Percentiles rank a stretch among this genome's conserved stretches.
Evolutionary conservation across 2,797 vertebrate species (phyloP).

Genomic region (Lerista edwardsae): DNA sequence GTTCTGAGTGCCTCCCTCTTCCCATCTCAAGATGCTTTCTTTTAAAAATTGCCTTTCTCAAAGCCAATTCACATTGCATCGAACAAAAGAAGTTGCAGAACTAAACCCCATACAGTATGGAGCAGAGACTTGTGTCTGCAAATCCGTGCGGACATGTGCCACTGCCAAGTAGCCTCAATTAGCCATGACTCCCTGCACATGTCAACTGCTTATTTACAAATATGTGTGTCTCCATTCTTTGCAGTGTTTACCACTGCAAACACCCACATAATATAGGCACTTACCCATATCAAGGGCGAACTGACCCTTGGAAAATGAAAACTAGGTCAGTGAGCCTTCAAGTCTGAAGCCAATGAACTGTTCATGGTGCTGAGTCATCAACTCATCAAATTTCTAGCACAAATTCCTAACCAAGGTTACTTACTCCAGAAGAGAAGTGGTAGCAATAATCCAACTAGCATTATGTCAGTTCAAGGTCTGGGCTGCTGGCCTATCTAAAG

Average conservation of each 20-base stretch:
- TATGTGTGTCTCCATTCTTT: neutral
- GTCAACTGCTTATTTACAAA: neutral
- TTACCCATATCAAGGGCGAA: neutral
- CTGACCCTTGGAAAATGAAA: neutral
- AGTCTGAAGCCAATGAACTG: neutral
- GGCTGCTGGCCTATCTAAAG: too few species aligned
- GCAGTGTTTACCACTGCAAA: neutral
- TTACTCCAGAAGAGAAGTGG: neutral
- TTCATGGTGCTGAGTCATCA: neutral
- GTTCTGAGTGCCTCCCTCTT: neutral
- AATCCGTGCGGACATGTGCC: neutral
- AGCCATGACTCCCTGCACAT: neutral
- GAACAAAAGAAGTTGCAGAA: neutral
- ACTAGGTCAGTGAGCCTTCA: neutral
- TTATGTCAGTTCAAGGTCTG: too few species aligned
- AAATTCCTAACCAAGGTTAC: neutral
- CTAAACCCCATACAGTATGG: neutral
- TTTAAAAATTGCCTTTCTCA: neutral
- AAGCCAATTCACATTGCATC: neutral
- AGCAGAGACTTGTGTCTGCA: neutral
- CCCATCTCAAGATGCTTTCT: neutral
- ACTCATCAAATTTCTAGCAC: neutral
- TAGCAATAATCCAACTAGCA: neutral
- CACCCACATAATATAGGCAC: neutral
- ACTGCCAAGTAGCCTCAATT: neutral